phyloP scores from a whole-genome alignment of 2,113 vertebrate genomes.

The Noturus placidus region DNA sequence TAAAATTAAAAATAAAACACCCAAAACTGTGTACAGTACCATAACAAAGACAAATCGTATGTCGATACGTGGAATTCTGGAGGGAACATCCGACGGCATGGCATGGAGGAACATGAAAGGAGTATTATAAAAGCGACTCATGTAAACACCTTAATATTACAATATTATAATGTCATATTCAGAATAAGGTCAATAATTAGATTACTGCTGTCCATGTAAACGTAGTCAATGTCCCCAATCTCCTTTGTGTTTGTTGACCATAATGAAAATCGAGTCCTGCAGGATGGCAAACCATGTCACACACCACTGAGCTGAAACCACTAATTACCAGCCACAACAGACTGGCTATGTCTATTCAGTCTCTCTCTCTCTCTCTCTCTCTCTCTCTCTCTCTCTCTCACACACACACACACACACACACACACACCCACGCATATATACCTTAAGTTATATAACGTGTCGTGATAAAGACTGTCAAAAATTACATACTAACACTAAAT shows the following conservation, averaged over 20 bases:
- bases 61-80: no score
- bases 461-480: neutral
- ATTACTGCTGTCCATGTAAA: no score
- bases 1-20: no score
- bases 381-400: neutral
- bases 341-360: conserved; percentile 58
- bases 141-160: no score
- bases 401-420: neutral
- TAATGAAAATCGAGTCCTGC: conserved; percentile 50
- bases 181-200: no score
- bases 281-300: conserved; percentile 55
- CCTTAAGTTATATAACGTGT: neutral
- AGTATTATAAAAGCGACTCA: no score
- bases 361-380: conserved; percentile 25
- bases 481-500: neutral
- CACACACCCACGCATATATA: neutral
- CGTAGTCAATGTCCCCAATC: neutral
- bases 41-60: no score
- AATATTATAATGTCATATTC: no score
- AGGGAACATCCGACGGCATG: no score
- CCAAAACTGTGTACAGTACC: no score
- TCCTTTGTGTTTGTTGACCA: conserved; percentile 20
- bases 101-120: no score
- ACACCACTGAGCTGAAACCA: conserved; percentile 64
- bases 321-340: conserved; percentile 65